Evolutionary conservation across 2,888 invertebrate species (phyloP).

Genomic region (Asteroscopus sphinx): DNA sequence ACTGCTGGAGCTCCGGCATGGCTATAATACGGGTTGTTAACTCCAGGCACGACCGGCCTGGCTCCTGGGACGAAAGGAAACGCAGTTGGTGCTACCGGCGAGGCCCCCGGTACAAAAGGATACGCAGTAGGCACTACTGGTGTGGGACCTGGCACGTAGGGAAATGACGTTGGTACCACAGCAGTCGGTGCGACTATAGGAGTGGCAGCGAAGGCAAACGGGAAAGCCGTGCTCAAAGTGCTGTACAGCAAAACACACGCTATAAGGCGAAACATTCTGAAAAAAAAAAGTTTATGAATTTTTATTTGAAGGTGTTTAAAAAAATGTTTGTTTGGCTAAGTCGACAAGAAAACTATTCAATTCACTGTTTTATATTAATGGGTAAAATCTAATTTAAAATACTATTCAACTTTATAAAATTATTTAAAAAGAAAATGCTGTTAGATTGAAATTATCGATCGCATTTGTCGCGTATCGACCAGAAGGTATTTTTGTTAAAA

Average conservation of each 20-base stretch:
- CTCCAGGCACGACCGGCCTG: slow-evolving; percentile 59
- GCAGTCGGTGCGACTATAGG: slow-evolving; percentile 40
- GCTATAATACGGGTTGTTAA: slow-evolving; percentile 73
- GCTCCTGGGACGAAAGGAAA: slow-evolving; percentile 55
- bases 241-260: slow-evolving; percentile 57
- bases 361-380: too few species aligned
- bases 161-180: slow-evolving; percentile 9
- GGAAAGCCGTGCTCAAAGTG: slow-evolving; percentile 45
- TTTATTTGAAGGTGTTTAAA: too few species aligned
- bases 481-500: too few species aligned
- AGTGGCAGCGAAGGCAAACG: slow-evolving; percentile 51
- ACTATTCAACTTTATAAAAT: too few species aligned
- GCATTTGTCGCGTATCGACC: too few species aligned
- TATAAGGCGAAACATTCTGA: slow-evolving; percentile 61
- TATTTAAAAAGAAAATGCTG: too few species aligned
- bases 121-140: slow-evolving; percentile 6
- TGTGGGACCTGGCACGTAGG: slow-evolving; percentile 4
- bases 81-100: slow-evolving; percentile 34
- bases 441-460: too few species aligned
- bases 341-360: too few species aligned
- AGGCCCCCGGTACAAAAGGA: slow-evolving; percentile 7
- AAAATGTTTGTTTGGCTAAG: too few species aligned
- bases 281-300: slow-evolving; percentile 33
- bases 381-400: too few species aligned
- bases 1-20: slow-evolving; percentile 71